Conservation (phyloP, 2,113 vertebrate species). For the Urocitellus parryii region DNA sequence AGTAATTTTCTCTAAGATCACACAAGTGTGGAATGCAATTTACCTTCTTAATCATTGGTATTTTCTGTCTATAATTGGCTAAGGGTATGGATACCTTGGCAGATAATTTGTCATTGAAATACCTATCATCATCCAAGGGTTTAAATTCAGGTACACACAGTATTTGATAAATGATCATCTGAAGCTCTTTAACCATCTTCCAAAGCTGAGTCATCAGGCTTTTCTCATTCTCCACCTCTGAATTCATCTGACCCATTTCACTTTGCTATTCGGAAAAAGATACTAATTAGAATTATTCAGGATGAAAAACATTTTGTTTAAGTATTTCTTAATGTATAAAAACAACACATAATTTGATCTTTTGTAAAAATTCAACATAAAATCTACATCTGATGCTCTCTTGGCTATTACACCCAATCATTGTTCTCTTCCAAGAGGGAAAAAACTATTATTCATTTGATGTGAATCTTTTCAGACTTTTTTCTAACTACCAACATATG, state of each 20-base stretch:
- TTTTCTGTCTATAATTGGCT: background rate
- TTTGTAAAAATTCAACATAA: slow-evolving; percentile 24
- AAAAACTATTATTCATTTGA: background rate
- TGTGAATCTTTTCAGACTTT: background rate
- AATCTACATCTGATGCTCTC: background rate
- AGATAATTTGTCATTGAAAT: background rate
- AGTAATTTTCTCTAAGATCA: background rate
- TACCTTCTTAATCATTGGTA: background rate
- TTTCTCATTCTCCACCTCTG: slow-evolving; percentile 57
- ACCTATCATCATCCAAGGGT: background rate
- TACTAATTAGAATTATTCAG: background rate
- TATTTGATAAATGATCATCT: slow-evolving; percentile 35
- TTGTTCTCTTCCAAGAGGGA: background rate
- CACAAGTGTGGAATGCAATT: background rate
- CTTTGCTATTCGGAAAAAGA: slow-evolving; percentile 53
- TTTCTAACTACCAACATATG: background rate
- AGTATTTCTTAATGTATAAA: background rate
- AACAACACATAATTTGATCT: background rate
- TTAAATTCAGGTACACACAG: background rate
- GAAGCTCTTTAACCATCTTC: slow-evolving; percentile 43
- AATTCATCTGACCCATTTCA: slow-evolving; percentile 66
- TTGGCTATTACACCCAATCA: background rate
- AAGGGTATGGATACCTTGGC: background rate
- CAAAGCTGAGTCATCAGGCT: slow-evolving; percentile 23
- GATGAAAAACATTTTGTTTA: background rate